Conservation (phyloP, 2,888 invertebrate genomes). For the Lamellibrachia satsuma region DNA sequence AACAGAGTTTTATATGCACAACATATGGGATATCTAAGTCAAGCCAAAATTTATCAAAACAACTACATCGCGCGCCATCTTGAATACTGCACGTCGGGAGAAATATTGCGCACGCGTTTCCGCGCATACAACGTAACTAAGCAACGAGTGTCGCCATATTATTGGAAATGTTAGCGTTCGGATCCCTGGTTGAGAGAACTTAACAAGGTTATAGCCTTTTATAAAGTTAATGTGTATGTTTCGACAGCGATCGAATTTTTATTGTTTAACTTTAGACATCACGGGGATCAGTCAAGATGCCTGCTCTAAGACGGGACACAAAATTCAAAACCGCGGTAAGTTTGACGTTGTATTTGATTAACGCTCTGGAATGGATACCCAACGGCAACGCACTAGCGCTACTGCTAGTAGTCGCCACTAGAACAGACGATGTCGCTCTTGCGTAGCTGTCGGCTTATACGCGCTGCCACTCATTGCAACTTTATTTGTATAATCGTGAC, state of each 20-base stretch:
- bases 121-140: background rate
- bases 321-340: background rate
- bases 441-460: no score
- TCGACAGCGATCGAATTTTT: background rate
- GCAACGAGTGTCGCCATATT: constrained; percentile 19
- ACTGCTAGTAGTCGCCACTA: no score
- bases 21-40: constrained; percentile 14
- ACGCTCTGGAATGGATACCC: no score
- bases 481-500: no score
- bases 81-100: constrained; percentile 29
- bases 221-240: background rate
- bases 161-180: background rate
- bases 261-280: background rate
- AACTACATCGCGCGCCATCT: constrained; percentile 21
- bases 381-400: no score
- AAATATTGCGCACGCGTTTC: background rate
- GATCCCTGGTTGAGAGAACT: background rate
- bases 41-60: constrained; percentile 13
- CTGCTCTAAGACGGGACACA: background rate
- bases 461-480: no score
- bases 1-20: background rate
- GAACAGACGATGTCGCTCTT: no score
- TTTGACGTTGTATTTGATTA: no score
- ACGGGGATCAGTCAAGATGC: background rate
- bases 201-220: background rate